phyloP scores from a whole-genome alignment of 2,113 vertebrate genomes.

The Gulo gulo region DNA sequence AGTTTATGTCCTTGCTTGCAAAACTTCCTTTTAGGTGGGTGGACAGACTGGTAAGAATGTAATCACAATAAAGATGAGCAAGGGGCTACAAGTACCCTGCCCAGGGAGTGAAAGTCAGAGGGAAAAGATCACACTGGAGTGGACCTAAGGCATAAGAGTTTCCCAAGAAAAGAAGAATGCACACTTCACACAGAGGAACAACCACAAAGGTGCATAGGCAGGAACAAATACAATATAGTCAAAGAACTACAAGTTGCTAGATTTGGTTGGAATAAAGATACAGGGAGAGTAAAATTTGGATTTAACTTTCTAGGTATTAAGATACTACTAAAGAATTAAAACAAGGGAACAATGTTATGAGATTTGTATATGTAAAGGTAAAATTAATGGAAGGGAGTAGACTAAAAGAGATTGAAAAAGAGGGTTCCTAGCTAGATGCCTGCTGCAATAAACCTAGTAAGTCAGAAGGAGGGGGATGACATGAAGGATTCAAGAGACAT shows the following conservation, averaged over 20 bases:
- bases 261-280: neutral
- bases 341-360: neutral
- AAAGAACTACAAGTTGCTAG: neutral
- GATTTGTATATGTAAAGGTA: slow-evolving; percentile 5
- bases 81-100: neutral
- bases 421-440: neutral
- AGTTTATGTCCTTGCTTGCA: slow-evolving; percentile 19
- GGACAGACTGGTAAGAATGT: neutral
- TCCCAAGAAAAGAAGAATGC: neutral
- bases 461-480: neutral
- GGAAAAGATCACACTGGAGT: neutral
- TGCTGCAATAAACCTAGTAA: neutral
- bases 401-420: neutral
- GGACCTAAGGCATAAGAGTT: neutral
- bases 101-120: neutral
- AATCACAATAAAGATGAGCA: neutral
- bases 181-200: neutral
- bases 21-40: slow-evolving; percentile 24
- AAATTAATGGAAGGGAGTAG: neutral
- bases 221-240: neutral
- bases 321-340: slow-evolving; percentile 1
- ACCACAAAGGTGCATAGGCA: neutral
- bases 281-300: neutral
- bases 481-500: neutral
- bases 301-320: neutral